A percentile compares a stretch with the other conserved stretches of the same genome.
Conservation (phyloP, 2,888 invertebrate genomes). For the Craniophora ligustri region DNA sequence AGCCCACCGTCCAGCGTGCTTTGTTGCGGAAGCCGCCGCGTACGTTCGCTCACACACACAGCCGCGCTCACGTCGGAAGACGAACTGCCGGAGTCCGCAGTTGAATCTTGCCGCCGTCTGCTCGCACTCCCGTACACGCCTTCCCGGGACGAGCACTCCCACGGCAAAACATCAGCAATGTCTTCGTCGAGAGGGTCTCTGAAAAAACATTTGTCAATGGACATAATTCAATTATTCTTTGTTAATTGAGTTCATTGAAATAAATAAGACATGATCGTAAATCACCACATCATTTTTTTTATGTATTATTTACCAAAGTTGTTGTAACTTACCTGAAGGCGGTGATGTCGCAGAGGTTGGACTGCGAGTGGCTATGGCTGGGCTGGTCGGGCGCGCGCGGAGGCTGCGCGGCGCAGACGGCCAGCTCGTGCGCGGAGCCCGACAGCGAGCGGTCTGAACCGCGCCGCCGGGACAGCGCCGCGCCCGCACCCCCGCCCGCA, state of each 20-base stretch:
- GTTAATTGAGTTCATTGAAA: no score
- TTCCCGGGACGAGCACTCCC: conserved; percentile 75
- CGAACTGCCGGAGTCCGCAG: conserved; percentile 92
- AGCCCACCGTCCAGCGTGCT: conserved; percentile 91
- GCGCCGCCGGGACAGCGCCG: conserved; percentile 89
- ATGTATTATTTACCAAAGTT: no score
- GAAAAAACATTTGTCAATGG: no score
- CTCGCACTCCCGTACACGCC: conserved; percentile 67
- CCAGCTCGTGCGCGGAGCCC: conserved; percentile 95
- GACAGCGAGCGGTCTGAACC: conserved; percentile 95
- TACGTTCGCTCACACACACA: conserved; percentile 87
- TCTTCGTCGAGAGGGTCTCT: conserved; percentile 81
- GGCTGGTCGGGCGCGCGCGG: conserved; percentile 91
- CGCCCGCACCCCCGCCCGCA: conserved; percentile 67
- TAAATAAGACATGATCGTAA: no score
- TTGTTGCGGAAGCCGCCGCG: conserved; percentile 91
- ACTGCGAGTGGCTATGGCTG: conserved; percentile 93
- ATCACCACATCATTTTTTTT: no score
- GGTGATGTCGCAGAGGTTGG: conserved; percentile 94
- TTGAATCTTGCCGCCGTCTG: conserved; percentile 90
- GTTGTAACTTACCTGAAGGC: conserved; percentile 90
- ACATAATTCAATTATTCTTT: no score
- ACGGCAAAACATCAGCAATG: conserved; percentile 76
- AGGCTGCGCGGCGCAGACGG: conserved; percentile 90
- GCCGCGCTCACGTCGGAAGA: conserved; percentile 92